Evolutionary conservation across 1,140 invertebrate species (phyloP).

Genomic region (Drosophila triauraria): DNA sequence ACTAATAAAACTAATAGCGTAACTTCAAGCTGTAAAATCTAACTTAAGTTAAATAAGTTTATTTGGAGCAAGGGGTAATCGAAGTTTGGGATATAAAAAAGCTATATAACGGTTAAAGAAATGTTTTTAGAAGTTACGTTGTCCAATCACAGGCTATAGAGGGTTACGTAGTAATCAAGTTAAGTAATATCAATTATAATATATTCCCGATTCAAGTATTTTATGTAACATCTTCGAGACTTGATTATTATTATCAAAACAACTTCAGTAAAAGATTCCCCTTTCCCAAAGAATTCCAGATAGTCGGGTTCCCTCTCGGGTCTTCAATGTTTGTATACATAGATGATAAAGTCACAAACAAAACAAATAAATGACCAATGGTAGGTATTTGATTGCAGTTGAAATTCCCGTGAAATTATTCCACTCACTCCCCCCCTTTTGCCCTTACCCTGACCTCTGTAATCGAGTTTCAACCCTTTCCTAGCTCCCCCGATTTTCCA

Average conservation of each 20-base stretch:
- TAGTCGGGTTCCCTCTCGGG: not conserved
- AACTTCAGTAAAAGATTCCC: not conserved
- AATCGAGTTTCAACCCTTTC: conserved; percentile 8
- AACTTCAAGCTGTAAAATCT: too few relatives aligned
- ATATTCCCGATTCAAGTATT: not conserved
- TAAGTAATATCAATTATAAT: not conserved
- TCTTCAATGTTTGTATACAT: not conserved
- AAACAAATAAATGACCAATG: conserved; percentile 1
- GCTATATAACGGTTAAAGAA: too few relatives aligned
- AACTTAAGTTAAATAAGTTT: too few relatives aligned
- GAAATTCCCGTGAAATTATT: not conserved
- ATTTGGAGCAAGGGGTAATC: too few relatives aligned
- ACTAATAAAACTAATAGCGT: too few relatives aligned
- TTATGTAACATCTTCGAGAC: not conserved
- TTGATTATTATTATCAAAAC: not conserved
- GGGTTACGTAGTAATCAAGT: not conserved
- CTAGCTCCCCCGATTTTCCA: conserved; percentile 5
- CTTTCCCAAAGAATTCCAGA: not conserved
- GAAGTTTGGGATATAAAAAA: too few relatives aligned
- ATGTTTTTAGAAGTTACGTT: too few relatives aligned
- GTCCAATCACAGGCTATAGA: not conserved
- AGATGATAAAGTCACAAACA: conserved; percentile 3
- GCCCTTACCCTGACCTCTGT: conserved; percentile 34
- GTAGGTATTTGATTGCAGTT: conserved; percentile 6
- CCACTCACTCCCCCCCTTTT: conserved; percentile 5